These are phyloP conservation scores for Syngnathus scovelli DNA, from an alignment of 2,113 vertebrate genomes.

Conservation along the genomic window DNA sequence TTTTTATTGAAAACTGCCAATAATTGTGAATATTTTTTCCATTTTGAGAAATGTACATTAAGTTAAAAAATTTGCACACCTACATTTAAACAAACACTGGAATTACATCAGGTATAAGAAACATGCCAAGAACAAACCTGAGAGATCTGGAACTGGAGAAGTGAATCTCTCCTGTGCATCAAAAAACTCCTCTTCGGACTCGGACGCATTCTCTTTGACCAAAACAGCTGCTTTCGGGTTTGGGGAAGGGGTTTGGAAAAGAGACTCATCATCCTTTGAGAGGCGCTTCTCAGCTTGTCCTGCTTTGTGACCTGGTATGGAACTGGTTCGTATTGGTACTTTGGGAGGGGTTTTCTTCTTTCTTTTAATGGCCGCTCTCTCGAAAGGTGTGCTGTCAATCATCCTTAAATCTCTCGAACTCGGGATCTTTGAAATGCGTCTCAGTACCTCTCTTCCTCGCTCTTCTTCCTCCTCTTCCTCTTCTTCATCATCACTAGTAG, in stretches of 20 bases:
- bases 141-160: constrained; percentile 61
- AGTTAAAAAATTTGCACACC: background rate
- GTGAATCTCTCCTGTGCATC: constrained; percentile 86
- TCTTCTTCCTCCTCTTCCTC: constrained; percentile 54
- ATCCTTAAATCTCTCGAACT: constrained; percentile 66
- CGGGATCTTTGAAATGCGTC: constrained; percentile 66
- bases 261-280: constrained; percentile 55
- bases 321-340: constrained; percentile 66
- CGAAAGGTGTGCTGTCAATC: constrained; percentile 64
- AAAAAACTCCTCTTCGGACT: constrained; percentile 94
- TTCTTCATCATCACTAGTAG: constrained; percentile 51
- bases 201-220: constrained; percentile 81
- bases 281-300: constrained; percentile 41
- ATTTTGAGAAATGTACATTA: background rate
- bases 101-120: background rate
- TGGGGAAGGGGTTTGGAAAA: constrained; percentile 56
- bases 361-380: constrained; percentile 48
- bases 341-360: constrained; percentile 61
- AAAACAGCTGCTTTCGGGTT: constrained; percentile 60
- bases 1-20: constrained; percentile 6
- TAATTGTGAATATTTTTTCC: background rate
- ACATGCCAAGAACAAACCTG: constrained; percentile 54
- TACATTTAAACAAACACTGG: background rate
- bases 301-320: constrained; percentile 52
- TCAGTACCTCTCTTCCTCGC: constrained; percentile 28